A percentile compares a stretch with the other conserved stretches of the same genome.
phyloP scores from a whole-genome alignment of 1,140 invertebrate species.

The Hermetia illucens region DNA sequence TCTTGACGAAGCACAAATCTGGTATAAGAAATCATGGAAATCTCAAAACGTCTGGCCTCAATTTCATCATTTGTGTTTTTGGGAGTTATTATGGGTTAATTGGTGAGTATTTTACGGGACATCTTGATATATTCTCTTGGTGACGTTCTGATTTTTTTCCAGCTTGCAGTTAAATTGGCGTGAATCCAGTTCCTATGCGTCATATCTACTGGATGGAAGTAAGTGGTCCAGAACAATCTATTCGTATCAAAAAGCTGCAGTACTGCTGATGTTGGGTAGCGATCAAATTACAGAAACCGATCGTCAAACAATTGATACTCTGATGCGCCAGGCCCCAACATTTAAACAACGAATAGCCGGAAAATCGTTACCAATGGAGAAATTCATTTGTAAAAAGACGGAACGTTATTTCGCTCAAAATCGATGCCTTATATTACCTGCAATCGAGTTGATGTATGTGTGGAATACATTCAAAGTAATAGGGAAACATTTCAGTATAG shows the following conservation, averaged over 20 bases:
- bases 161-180: conserved; percentile 51
- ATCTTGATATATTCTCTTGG: conserved; percentile 1
- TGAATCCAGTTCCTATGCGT: conserved; percentile 56
- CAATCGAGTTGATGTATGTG: conserved; percentile 78
- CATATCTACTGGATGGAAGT: conserved; percentile 57
- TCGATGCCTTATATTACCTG: conserved; percentile 60
- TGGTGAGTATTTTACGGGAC: conserved; percentile 39
- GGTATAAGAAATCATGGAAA: conserved; percentile 71
- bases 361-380: conserved; percentile 93
- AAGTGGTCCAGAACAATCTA: conserved; percentile 87
- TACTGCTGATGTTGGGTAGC: conserved; percentile 44
- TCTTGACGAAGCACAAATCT: conserved; percentile 55
- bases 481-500: conserved; percentile 49
- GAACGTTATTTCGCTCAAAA: conserved; percentile 63
- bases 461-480: conserved; percentile 89
- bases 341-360: conserved; percentile 86
- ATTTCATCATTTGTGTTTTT: conserved; percentile 89
- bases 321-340: conserved; percentile 58
- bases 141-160: conserved; percentile 8
- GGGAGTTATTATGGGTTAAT: conserved; percentile 89
- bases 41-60: conserved; percentile 81
- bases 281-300: conserved; percentile 36
- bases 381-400: conserved; percentile 79
- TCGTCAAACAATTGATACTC: conserved; percentile 32
- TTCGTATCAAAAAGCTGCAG: conserved; percentile 73